Base-by-base conservation (phyloP, 2,113 vertebrate genomes). In the Psettodes erumei region DNA sequence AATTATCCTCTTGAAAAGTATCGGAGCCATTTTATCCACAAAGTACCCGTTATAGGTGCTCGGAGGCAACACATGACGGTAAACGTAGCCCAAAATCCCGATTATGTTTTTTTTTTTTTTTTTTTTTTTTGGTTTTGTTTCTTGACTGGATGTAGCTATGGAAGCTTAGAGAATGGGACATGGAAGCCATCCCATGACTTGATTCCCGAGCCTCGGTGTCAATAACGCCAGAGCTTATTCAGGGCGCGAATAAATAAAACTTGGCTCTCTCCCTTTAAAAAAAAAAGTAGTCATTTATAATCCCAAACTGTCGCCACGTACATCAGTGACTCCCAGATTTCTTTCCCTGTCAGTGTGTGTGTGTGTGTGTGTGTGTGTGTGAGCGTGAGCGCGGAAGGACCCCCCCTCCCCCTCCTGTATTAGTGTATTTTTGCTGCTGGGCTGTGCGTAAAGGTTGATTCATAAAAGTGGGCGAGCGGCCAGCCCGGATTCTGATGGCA, bases 1-100 rank as follows among this genome's bases (percentile, higher is more conserved):
- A 91, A 93, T 92, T 89, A 93, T 92, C 89, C 90, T 85, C 84
- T 89, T 75, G 83, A 84, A 90, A 90, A 88, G 87, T 90, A 86
- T 84, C 85, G 65, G 81, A 68, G 28, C 67, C 71, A 78, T 85
- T 77, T 85, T 84, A 88, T 91, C 88, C 87, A 83, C 88, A 83
- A 69, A 83, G 88, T 75, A 32, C 70, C 82, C 85, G 81, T 87
- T 90, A 61, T 70, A 90, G 85, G 85, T 83, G 87, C 85, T 87
- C 64, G 59, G 71, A 86, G 88, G 88, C 83, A 82, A 72, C 80
- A 76, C 77, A 55, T 69, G 82, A 86, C 76, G 72, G 69, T 54
- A 55, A 87, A 92, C 79, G 87, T 69, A 65, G 77, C 71, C 77
- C 38, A 53, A 89, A 90, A 90, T 89, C 88, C 84, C 48, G 80